Conservation (phyloP, 2,797 vertebrate species). For the Hemibagrus guttatus region DNA sequence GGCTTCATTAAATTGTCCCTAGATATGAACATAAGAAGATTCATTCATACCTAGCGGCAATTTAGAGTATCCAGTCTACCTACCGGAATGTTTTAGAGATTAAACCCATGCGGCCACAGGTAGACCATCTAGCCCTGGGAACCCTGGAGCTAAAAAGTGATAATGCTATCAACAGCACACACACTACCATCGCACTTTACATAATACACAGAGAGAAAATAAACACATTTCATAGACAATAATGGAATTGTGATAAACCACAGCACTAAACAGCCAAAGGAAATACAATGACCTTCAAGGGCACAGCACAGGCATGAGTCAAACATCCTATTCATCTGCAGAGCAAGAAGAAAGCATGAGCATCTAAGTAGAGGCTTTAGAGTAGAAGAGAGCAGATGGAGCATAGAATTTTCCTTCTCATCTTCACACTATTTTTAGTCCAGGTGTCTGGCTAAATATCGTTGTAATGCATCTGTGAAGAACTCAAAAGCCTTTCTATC, state of each 20-base stretch:
- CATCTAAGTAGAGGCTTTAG: slow-evolving; percentile 32
- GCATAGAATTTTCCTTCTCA: slow-evolving; percentile 33
- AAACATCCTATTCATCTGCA: slow-evolving; percentile 15
- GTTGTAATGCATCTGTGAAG: slow-evolving; percentile 9
- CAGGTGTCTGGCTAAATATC: neutral
- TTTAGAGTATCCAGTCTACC: neutral
- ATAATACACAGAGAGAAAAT: neutral
- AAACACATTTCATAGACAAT: neutral
- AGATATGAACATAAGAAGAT: neutral
- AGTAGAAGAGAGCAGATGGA: slow-evolving; percentile 20
- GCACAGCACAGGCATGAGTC: slow-evolving; percentile 18
- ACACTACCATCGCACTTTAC: neutral
- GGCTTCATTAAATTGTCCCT: neutral
- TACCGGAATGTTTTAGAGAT: neutral
- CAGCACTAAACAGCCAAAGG: slow-evolving; percentile 4
- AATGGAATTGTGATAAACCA: slow-evolving; percentile 14
- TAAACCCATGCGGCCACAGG: neutral
- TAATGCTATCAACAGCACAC: neutral
- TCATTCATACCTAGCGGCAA: neutral
- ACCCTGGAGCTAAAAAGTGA: neutral
- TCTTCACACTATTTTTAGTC: slow-evolving; percentile 26
- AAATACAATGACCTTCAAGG: slow-evolving; percentile 8
- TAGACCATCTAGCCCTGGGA: no score
- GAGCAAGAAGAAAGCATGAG: slow-evolving; percentile 13
- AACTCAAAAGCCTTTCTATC: neutral